A percentile compares a stretch with the other conserved stretches of the same genome.
Conservation (phyloP, 2,888 invertebrate genomes). For the Drosophila infuscata region DNA sequence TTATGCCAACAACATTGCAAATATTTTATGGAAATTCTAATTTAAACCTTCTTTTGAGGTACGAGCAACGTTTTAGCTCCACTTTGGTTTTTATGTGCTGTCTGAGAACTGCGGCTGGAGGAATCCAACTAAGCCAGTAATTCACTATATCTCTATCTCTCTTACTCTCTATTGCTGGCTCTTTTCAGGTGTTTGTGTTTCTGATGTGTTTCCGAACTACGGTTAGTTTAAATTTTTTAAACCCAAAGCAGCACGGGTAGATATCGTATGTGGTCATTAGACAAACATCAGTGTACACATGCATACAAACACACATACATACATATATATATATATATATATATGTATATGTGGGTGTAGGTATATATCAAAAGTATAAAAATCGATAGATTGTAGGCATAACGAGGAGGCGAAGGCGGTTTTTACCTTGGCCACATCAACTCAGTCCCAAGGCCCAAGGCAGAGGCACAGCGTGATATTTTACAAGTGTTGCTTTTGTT, state of each 20-base stretch:
- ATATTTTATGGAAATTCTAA: conserved; percentile 58
- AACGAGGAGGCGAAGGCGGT: conserved; percentile 37
- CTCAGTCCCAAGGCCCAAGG: conserved; percentile 44
- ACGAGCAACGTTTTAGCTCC: conserved; percentile 18
- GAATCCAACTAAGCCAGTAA: conserved; percentile 64
- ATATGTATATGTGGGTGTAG: background rate
- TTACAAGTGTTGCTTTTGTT: conserved; percentile 69
- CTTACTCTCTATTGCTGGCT: background rate
- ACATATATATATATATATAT: background rate
- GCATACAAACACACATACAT: conserved; percentile 4
- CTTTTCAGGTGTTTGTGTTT: conserved; percentile 1
- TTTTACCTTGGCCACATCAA: conserved; percentile 66
- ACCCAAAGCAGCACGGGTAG: conserved; percentile 11
- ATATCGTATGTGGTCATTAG: conserved; percentile 42
- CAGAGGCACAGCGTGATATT: conserved; percentile 71
- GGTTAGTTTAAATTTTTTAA: conserved; percentile 37
- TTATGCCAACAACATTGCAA: conserved; percentile 29
- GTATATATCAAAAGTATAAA: conserved; percentile 49
- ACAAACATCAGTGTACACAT: conserved; percentile 31
- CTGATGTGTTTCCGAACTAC: conserved; percentile 19
- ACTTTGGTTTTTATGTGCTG: conserved; percentile 18
- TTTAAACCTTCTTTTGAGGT: conserved; percentile 41
- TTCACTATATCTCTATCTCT: background rate
- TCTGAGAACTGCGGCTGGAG: conserved; percentile 35
- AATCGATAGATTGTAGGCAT: conserved; percentile 70